These are phyloP conservation scores for Pyrgus malvae DNA, from an alignment of 2,888 invertebrate genomes.

Conservation along the genomic window DNA sequence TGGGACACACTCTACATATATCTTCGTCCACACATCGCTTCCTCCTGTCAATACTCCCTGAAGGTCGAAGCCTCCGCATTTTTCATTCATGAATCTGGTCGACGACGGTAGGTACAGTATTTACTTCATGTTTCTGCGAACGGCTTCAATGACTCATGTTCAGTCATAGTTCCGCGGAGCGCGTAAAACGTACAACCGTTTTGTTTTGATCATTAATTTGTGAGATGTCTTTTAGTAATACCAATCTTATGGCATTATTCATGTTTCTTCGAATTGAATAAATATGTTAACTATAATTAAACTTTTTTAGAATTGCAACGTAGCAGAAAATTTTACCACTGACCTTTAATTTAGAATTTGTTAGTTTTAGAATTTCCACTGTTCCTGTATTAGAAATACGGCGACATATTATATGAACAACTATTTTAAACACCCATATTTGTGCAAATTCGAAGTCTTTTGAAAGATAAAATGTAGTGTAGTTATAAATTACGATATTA, in stretches of 20 bases:
- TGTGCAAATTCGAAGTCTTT: no score
- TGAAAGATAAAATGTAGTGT: no score
- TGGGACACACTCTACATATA: no score
- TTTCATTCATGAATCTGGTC: constrained; percentile 10
- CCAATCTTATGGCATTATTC: neutral
- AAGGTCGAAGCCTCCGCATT: constrained; percentile 20
- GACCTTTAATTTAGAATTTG: no score
- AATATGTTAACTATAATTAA: neutral
- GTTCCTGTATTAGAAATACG: no score
- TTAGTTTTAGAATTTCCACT: no score
- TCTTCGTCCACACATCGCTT: constrained; percentile 5
- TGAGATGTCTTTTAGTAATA: constrained; percentile 3
- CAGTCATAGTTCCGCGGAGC: constrained; percentile 16
- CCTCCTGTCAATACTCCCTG: constrained; percentile 11
- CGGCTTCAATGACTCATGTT: constrained; percentile 15
- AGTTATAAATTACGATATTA: no score
- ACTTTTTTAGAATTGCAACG: neutral
- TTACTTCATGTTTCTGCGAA: constrained; percentile 19
- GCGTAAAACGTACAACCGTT: constrained; percentile 6
- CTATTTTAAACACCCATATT: no score
- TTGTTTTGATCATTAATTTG: neutral
- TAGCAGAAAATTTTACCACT: no score
- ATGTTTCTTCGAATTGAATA: constrained; percentile 6
- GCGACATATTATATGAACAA: no score
- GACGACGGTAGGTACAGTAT: constrained; percentile 12